Evolutionary conservation across 2,797 vertebrate species (phyloP).

Genomic region (Notolepis coatsorum): DNA sequence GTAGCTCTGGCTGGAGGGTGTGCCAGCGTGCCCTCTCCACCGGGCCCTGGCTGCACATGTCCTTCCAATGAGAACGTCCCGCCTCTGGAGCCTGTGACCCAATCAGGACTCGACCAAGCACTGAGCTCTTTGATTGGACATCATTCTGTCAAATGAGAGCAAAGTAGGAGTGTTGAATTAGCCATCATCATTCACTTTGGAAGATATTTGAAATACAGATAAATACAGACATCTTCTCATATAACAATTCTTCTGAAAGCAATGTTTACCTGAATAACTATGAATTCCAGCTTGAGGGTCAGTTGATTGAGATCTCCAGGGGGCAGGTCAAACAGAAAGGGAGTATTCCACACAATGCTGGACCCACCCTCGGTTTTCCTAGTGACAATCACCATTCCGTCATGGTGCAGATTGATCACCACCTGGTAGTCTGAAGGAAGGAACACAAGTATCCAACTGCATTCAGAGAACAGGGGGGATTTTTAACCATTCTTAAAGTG

Average conservation of each 20-base stretch:
- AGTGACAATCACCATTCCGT: constrained; percentile 60
- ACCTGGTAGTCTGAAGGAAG: constrained; percentile 69
- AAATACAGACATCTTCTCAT: neutral
- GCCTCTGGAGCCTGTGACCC: constrained; percentile 59
- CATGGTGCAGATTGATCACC: constrained; percentile 66
- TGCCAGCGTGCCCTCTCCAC: constrained; percentile 79
- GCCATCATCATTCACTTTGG: neutral
- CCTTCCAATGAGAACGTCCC: constrained; percentile 78
- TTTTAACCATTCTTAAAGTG: too few relatives aligned
- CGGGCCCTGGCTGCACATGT: constrained; percentile 72
- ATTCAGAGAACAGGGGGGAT: too few relatives aligned
- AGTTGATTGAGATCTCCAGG: constrained; percentile 69
- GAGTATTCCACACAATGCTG: constrained; percentile 67
- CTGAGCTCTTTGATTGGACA: constrained; percentile 36
- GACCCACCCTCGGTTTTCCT: constrained; percentile 61
- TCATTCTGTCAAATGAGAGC: constrained; percentile 49
- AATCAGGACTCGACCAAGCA: constrained; percentile 70
- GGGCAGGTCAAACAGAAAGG: constrained; percentile 77
- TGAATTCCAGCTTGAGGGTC: constrained; percentile 69
- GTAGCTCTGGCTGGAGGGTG: constrained; percentile 57
- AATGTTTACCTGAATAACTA: constrained; percentile 69
- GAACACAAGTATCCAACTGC: too few relatives aligned
- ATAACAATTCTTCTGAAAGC: neutral
- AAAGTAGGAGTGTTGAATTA: neutral
- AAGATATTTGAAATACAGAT: neutral